Evolutionary conservation across 1,140 invertebrate genomes (phyloP), one percentile per base, ranked within the genome.

Genomic region (Anoplophora glabripennis): DNA sequence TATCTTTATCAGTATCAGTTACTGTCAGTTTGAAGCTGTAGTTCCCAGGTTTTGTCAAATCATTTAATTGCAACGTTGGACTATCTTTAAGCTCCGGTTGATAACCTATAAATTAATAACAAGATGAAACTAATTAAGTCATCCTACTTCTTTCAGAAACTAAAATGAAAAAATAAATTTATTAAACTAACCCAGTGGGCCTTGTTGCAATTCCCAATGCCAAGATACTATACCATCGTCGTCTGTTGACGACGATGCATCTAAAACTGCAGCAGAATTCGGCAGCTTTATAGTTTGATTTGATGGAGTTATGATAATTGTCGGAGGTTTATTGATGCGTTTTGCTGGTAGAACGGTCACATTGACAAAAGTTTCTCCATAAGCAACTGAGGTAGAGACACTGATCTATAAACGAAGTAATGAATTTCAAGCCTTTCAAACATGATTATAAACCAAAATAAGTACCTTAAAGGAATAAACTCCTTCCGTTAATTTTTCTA

Each of bases 21-120:
- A 98, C 92, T 3, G 92, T 96, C 55, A 97, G 78, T 84, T 92
- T 93, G 72, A 97, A 94, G 0, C 88, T 92, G 69, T 97, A 98
- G 77, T 93, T 93, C 54, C 95, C 94, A 5, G 93, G 89, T 46
- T 88, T 84, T 38, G 81, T 84, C 3, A 92, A 79, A 77, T 93
- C 89, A 54, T 89, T 88, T 11, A 97, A 74, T 64, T 91, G 88
- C 15, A 95, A 77, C 1, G 92, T 93, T n/a, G 90, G 87, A 1
- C 86, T 87, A 60, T 92, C 87, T 40, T 87, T 81, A 28, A 92
- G 75, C 57, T 86, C 83, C 0, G 89, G 86, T 68, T 92, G 86
- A 76, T 93, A 94, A 38, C 90, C 89, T 65, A 94, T 84, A 0
- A 92, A 82, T 17, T 28, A 54, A 38, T 36, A 53, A 28, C 7